phyloP scores from a whole-genome alignment of 64 coral and sea anemone species.

The Montipora capricornis region DNA sequence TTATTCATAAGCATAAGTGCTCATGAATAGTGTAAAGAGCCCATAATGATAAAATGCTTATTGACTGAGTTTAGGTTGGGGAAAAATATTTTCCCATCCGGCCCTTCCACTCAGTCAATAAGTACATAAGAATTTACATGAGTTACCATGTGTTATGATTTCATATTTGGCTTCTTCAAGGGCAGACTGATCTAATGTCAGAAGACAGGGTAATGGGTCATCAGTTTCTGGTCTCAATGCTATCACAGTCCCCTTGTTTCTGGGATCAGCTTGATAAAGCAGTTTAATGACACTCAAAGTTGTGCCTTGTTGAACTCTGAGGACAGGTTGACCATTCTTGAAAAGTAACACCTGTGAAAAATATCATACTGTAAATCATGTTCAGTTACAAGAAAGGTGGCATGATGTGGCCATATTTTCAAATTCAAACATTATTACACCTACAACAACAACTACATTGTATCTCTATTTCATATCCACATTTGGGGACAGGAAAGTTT shows the following conservation, averaged over 20 bases:
- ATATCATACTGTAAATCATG: background rate
- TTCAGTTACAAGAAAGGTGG: background rate
- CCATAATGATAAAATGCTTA: too few relatives aligned
- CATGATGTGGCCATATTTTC: too few relatives aligned
- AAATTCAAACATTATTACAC: too few relatives aligned
- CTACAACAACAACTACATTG: too few relatives aligned
- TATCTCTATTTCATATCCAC: too few relatives aligned
- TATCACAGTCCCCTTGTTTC: conserved; percentile 75
- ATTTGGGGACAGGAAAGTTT: too few relatives aligned
- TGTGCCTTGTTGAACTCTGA: conserved; percentile 67
- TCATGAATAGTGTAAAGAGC: too few relatives aligned
- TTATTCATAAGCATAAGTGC: too few relatives aligned
- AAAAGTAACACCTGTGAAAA: conserved; percentile 62
- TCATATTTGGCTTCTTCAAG: conserved; percentile 78
- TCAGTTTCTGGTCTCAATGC: conserved; percentile 55
- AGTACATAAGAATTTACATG: background rate
- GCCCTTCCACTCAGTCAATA: too few relatives aligned
- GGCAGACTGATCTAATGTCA: conserved; percentile 69
- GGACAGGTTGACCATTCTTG: conserved; percentile 61
- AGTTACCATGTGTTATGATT: conserved; percentile 60
- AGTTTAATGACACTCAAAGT: conserved; percentile 72
- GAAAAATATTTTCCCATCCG: too few relatives aligned
- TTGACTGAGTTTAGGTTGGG: too few relatives aligned
- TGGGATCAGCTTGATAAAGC: conserved; percentile 73
- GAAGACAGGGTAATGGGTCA: conserved; percentile 66